A percentile compares a stretch with the other conserved stretches of the same genome.
These are phyloP conservation scores for Rotaria socialis DNA, from an alignment of 2,888 invertebrate genomes.

Conservation along the genomic window DNA sequence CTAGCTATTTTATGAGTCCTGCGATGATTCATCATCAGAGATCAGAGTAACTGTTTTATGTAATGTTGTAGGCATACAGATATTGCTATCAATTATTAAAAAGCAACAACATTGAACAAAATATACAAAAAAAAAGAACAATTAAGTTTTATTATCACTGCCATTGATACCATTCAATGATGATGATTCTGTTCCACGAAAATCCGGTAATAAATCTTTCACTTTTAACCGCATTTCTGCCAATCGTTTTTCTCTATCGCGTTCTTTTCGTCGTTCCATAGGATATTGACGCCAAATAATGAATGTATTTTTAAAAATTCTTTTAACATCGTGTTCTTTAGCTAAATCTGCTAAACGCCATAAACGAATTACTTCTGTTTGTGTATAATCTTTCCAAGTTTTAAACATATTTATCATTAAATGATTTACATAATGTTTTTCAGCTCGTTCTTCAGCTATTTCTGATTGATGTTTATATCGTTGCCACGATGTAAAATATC, in stretches of 20 bases:
- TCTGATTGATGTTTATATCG: constrained; percentile 53
- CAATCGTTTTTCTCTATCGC: constrained; percentile 52
- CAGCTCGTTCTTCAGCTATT: constrained; percentile 53
- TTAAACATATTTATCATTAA: constrained; percentile 50
- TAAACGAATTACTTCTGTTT: constrained; percentile 52
- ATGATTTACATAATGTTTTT: constrained; percentile 49
- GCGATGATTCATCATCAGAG: too few relatives aligned
- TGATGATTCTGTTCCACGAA: neutral
- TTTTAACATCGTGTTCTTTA: constrained; percentile 28
- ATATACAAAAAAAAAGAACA: neutral
- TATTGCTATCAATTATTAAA: constrained; percentile 9
- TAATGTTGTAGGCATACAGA: neutral
- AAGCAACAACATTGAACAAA: neutral
- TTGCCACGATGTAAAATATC: constrained; percentile 54
- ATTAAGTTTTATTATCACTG: neutral
- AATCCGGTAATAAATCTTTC: constrained; percentile 49
- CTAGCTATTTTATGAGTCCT: too few relatives aligned
- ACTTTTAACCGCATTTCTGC: constrained; percentile 55
- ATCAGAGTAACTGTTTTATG: too few relatives aligned
- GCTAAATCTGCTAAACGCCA: constrained; percentile 47
- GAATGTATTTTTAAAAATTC: constrained; percentile 51
- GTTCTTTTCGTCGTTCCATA: constrained; percentile 50
- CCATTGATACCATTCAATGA: neutral
- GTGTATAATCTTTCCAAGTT: constrained; percentile 53
- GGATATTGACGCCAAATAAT: constrained; percentile 52